phyloP scores from a whole-genome alignment of 2,888 invertebrate genomes.

The Phasia obesa region DNA sequence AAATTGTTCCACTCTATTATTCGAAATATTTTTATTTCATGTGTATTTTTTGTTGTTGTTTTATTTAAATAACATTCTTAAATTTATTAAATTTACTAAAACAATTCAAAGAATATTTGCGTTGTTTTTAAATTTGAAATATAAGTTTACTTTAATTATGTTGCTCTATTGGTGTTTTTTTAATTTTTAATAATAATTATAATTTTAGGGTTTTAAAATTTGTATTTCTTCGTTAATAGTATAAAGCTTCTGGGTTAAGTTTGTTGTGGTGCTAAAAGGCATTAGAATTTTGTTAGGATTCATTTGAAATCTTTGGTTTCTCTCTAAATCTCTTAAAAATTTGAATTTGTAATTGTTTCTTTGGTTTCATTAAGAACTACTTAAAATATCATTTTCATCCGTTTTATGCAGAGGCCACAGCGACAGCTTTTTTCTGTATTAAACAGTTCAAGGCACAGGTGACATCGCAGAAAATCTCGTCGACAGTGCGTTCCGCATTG shows the following conservation, averaged over 20 bases:
- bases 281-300: constrained; percentile 11
- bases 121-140: background rate
- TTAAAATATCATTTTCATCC: background rate
- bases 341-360: no score
- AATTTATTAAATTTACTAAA: constrained; percentile 60
- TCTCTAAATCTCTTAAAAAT: background rate
- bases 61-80: constrained; percentile 57
- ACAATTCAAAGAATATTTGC: constrained; percentile 25
- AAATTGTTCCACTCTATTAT: no score
- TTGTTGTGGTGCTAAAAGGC: constrained; percentile 19
- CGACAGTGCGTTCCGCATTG: constrained; percentile 89
- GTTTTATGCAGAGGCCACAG: constrained; percentile 72
- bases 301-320: background rate
- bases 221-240: background rate
- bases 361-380: constrained; percentile 20
- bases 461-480: constrained; percentile 90
- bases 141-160: background rate
- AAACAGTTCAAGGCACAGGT: constrained; percentile 85
- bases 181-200: background rate
- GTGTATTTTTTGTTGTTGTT: background rate
- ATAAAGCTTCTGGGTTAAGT: constrained; percentile 16
- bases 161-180: constrained; percentile 21
- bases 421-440: constrained; percentile 77
- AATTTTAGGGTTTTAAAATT: constrained; percentile 1
- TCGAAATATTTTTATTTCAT: constrained; percentile 7